phyloP scores from a whole-genome alignment of 1,140 invertebrate species.

The Ptiloglossa arizonensis region DNA sequence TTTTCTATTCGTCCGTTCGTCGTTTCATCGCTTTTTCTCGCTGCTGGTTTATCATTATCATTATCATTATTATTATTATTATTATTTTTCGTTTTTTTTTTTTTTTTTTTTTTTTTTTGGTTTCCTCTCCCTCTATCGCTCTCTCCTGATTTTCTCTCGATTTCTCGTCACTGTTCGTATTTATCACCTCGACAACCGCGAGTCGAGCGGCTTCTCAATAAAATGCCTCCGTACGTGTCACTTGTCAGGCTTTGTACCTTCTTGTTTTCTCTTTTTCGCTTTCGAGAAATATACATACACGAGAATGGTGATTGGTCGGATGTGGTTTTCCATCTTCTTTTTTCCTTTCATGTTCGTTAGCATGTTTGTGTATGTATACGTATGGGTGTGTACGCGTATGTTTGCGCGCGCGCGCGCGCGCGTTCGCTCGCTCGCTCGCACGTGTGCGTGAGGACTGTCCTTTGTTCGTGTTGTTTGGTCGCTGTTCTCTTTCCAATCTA shows the following conservation, averaged over 20 bases:
- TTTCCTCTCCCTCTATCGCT: constrained; percentile 11
- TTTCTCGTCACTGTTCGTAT: constrained; percentile 42
- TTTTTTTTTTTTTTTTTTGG: no score
- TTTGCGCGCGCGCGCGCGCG: background rate
- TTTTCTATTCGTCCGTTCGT: background rate
- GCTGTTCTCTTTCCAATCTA: constrained; percentile 63
- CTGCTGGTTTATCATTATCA: no score
- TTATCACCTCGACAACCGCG: constrained; percentile 56
- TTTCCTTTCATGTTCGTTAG: constrained; percentile 3
- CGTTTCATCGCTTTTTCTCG: constrained; percentile 19
- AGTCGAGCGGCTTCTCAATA: constrained; percentile 80
- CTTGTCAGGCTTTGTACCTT: constrained; percentile 60
- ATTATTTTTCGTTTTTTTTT: no score
- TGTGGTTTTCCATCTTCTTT: constrained; percentile 21
- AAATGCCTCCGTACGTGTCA: constrained; percentile 80
- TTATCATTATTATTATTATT: no score
- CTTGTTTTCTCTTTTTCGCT: constrained; percentile 58
- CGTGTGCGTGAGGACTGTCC: constrained; percentile 1
- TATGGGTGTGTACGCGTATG: background rate
- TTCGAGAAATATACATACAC: constrained; percentile 49
- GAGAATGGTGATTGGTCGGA: constrained; percentile 54
- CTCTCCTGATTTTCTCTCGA: constrained; percentile 3
- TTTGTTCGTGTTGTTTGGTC: constrained; percentile 39
- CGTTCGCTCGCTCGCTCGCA: background rate
- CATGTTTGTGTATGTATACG: constrained; percentile 2